Percentiles rank a stretch among this genome's conserved stretches.
phyloP scores from a whole-genome alignment of 2,797 vertebrate species.

The Babyrousa celebensis region DNA sequence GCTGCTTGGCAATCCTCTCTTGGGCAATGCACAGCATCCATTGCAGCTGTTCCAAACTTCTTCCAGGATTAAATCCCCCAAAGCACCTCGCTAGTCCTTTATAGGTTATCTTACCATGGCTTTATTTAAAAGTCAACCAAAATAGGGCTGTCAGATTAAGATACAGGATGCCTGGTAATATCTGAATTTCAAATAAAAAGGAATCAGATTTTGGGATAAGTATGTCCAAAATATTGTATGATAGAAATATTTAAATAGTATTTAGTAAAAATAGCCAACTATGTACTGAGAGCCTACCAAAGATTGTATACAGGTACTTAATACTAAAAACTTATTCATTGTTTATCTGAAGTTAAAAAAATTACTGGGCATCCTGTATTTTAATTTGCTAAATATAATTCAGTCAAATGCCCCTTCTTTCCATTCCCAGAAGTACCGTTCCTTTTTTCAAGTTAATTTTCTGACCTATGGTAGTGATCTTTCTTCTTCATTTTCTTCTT shows the following conservation, averaged over 20 bases:
- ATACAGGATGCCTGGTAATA: conserved; percentile 44
- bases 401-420: conserved; percentile 56
- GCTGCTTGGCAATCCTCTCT: conserved; percentile 27
- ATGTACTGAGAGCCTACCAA: conserved; percentile 42
- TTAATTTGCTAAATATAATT: conserved; percentile 72
- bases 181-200: conserved; percentile 70
- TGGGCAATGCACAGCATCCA: neutral
- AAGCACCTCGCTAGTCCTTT: conserved; percentile 18
- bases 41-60: neutral
- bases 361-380: conserved; percentile 42
- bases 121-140: conserved; percentile 74
- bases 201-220: conserved; percentile 43
- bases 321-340: conserved; percentile 51
- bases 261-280: conserved; percentile 57
- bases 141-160: conserved; percentile 55
- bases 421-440: neutral
- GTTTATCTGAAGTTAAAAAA: conserved; percentile 58
- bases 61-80: conserved; percentile 50
- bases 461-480: conserved; percentile 4
- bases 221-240: conserved; percentile 46
- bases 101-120: conserved; percentile 20
- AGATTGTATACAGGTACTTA: conserved; percentile 52
- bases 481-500: conserved; percentile 42
- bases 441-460: conserved; percentile 64
- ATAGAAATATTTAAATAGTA: conserved; percentile 57